These are phyloP conservation scores for Halcyon leucocephala DNA, from an alignment of 2,797 vertebrate species.

Conservation along the genomic window DNA sequence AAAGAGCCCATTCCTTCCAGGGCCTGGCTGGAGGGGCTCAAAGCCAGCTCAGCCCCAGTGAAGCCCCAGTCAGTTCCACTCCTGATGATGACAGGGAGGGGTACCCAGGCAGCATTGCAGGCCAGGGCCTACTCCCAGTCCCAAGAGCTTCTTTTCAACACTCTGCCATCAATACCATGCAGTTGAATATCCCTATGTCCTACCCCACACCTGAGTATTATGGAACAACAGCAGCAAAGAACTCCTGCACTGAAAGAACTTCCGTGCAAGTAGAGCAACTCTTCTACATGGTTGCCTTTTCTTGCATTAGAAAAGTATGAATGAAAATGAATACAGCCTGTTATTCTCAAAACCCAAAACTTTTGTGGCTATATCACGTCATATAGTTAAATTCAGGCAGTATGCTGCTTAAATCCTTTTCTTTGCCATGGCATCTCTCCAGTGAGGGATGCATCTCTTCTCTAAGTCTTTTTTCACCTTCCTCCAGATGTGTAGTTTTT, in stretches of 20 bases:
- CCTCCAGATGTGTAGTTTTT: background rate
- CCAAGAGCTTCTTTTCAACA: background rate
- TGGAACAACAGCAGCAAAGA: background rate
- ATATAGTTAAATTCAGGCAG: background rate
- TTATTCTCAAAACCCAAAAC: background rate
- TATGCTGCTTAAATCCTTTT: background rate
- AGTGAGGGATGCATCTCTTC: background rate
- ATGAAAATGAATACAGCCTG: background rate
- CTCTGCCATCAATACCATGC: background rate
- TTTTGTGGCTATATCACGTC: fast-evolving
- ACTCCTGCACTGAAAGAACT: background rate
- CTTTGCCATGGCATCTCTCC: background rate
- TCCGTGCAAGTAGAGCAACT: background rate
- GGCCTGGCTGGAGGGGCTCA: too few relatives aligned
- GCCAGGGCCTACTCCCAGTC: background rate
- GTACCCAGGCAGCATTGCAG: background rate
- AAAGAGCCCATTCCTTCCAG: fast-evolving
- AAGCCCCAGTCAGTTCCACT: fast-evolving
- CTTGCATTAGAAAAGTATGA: background rate
- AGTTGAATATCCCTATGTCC: fast-evolving
- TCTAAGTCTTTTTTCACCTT: background rate
- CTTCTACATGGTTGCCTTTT: background rate
- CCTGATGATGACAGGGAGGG: background rate
- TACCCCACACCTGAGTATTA: background rate
- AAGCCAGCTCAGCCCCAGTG: background rate